phyloP scores from a whole-genome alignment of 2,888 invertebrate species.

The Nemapogon koenigi region DNA sequence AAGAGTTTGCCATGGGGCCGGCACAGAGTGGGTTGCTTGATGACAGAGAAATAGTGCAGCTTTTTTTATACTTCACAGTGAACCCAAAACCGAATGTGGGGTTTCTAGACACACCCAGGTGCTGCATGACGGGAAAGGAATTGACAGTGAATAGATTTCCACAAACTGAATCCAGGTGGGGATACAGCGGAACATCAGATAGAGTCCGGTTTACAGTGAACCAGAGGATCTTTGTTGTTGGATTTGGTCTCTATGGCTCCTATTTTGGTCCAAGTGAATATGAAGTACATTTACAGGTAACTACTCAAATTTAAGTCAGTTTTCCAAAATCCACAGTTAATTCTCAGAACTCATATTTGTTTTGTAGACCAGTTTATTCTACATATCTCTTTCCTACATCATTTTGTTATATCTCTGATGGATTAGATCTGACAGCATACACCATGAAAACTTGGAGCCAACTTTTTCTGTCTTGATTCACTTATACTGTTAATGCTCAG shows the following conservation, averaged over 20 bases:
- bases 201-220: constrained; percentile 83
- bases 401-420: no score
- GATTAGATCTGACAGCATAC: no score
- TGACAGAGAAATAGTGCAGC: constrained; percentile 77
- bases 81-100: constrained; percentile 79
- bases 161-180: constrained; percentile 82
- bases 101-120: constrained; percentile 75
- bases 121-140: constrained; percentile 81
- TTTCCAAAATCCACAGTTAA: no score
- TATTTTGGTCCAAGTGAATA: constrained; percentile 81
- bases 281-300: constrained; percentile 70
- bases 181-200: constrained; percentile 84
- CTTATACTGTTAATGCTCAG: no score
- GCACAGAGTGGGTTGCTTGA: constrained; percentile 78
- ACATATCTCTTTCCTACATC: no score
- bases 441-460: no score
- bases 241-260: constrained; percentile 85
- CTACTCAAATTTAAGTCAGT: constrained; percentile 19
- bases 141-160: constrained; percentile 75
- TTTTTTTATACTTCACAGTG: constrained; percentile 74
- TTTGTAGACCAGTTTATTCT: no score
- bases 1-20: constrained; percentile 82
- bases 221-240: constrained; percentile 80
- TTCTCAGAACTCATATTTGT: no score
- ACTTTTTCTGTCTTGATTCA: no score